Conservation (phyloP, 1,140 invertebrate genomes). For the Sitodiplosis mosellana region DNA sequence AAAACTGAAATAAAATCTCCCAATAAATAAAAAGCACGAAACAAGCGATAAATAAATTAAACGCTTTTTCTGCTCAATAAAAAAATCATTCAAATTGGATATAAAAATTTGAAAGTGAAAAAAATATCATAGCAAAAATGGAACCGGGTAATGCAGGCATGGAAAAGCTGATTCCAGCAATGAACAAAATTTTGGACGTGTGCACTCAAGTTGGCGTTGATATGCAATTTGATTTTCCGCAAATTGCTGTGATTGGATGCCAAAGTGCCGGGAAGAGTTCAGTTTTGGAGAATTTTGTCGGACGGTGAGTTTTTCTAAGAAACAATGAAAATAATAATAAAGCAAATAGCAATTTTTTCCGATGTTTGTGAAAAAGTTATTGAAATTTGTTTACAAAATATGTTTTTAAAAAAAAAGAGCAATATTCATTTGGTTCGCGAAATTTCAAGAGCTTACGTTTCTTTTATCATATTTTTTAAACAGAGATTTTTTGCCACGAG, state of each 20-base stretch:
- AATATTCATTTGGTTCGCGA: not conserved
- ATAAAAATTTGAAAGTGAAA: too few species aligned
- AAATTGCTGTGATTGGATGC: constrained; percentile 6
- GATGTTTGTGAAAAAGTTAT: too few species aligned
- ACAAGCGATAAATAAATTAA: too few species aligned
- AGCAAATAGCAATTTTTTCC: too few species aligned
- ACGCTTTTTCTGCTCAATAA: too few species aligned
- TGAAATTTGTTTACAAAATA: too few species aligned
- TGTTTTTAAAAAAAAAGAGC: too few species aligned
- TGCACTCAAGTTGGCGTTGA: not conserved
- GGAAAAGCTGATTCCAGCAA: not conserved
- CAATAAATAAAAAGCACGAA: too few species aligned
- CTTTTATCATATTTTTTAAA: not conserved
- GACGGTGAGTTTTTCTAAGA: constrained; percentile 39
- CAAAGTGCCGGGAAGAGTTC: constrained; percentile 99
- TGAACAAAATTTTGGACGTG: not conserved
- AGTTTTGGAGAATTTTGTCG: constrained; percentile 96
- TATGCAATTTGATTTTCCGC: not conserved
- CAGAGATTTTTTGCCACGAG: constrained; percentile 70
- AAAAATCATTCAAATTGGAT: too few species aligned
- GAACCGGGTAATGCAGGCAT: not conserved
- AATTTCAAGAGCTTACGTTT: not conserved
- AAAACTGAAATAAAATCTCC: too few species aligned
- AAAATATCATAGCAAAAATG: too few species aligned
- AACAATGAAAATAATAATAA: too few species aligned